Evolutionary conservation across 2,888 invertebrate species (phyloP), one percentile per base, ranked within the genome.

Genomic region (Leuctra nigra): DNA sequence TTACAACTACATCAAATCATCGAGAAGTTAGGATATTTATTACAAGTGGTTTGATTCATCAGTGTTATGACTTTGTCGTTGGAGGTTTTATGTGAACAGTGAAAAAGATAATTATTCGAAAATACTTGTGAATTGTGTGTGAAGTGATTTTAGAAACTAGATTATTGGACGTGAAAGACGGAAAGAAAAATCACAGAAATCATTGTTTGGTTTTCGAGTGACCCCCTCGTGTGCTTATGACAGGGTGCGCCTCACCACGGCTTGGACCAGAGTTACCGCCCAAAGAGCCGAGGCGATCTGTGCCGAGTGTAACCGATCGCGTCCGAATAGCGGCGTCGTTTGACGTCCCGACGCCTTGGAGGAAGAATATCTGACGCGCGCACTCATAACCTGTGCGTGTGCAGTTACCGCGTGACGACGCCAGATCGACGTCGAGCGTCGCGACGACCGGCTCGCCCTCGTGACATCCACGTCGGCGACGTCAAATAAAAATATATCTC

Each of bases 221-320:
- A 16, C 16, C 16, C 25, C 14, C 25, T 22, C 25, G 47, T 36
- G 23, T 47, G 16, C 29, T 23, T 50, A 35, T 46, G 55, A 38
- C 60, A 58, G 58, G 54, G 50, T 53, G 61, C 61, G 61, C 61
- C 58, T 53, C 61, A 56, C 56, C 57, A 59, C 59, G 59, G 59
- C 16, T 54, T 54, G 38, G 25, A n/a, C 11, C n/a, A 18, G 54
- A 58, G 58, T 48, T 50, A 50, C 20, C 36, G 54, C 53, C 47
- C 50, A 33, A 36, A 35, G 16, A 38, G 36, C 4, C 54, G 57
- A 25, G n/a, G 25, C 52, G 33, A 44, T 29, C 41, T 33, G 41
- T 38, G 33, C 57, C 48, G 48, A 41, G 44, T 9, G 39, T 9
- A 16, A 22, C 53, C 44, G 53, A 53, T 38, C 53, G 41, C 20